These are phyloP conservation scores for Aurelia aurita DNA, from an alignment of 30 jellyfish, hydroid and myxozoan species.

Conservation along the genomic window DNA sequence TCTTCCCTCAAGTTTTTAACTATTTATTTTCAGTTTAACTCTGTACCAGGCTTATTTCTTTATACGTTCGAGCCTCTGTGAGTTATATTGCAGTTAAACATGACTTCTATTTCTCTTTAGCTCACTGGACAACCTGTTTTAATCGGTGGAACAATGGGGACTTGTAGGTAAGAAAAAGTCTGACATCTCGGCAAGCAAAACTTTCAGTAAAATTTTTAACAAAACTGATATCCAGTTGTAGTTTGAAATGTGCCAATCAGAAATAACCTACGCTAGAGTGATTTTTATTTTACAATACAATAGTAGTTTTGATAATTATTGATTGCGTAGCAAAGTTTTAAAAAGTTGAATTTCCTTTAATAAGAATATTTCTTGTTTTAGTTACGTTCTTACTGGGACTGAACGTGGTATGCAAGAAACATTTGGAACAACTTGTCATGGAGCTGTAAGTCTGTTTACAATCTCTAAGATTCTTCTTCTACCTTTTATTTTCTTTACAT, in stretches of 20 bases:
- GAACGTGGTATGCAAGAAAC: conserved; percentile 96
- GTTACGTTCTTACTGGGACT: conserved; percentile 96
- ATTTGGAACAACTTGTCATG: conserved; percentile 98
- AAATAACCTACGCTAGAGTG: no score
- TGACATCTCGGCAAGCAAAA: not conserved
- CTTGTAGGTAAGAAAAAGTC: conserved; percentile 75
- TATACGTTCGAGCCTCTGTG: not conserved
- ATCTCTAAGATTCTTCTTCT: no score
- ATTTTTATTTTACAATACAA: no score
- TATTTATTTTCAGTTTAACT: not conserved
- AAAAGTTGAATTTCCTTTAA: not conserved
- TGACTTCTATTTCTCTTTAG: conserved; percentile 25
- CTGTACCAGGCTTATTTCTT: not conserved
- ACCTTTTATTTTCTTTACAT: no score
- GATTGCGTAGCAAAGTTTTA: no score
- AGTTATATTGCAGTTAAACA: not conserved
- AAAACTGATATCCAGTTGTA: no score
- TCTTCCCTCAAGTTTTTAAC: not conserved
- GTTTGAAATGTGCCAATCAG: no score
- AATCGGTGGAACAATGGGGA: conserved; percentile 99
- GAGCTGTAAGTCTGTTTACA: conserved; percentile 83
- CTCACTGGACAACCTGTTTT: conserved; percentile 97
- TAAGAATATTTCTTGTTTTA: not conserved
- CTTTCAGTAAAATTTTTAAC: no score
- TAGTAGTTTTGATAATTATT: no score